Evolutionary conservation across 2,797 vertebrate genomes (phyloP).

Genomic region (Notamacropus eugenii): DNA sequence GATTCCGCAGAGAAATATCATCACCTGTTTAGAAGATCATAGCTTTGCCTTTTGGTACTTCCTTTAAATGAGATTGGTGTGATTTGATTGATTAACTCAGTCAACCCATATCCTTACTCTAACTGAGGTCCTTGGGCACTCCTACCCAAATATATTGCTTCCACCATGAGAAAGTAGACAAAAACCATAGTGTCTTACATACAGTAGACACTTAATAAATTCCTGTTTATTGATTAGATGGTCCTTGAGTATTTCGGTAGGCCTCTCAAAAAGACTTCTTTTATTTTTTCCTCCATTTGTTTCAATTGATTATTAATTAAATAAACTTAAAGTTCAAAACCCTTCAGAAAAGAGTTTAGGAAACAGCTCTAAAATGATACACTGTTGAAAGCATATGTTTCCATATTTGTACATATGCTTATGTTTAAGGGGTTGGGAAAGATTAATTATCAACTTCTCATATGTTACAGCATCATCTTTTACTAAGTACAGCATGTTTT

Average conservation of each 20-base stretch:
- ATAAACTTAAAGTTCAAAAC: background rate
- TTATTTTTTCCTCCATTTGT: background rate
- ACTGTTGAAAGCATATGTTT: background rate
- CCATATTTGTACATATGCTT: background rate
- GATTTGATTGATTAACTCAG: background rate
- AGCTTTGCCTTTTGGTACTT: background rate
- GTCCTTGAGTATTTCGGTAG: background rate
- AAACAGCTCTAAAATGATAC: background rate
- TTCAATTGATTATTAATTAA: constrained; percentile 40
- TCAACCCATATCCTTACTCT: background rate
- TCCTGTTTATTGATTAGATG: background rate
- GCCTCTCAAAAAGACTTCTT: background rate
- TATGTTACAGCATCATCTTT: constrained; percentile 68
- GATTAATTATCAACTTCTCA: constrained; percentile 77
- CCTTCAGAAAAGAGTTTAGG: constrained; percentile 23
- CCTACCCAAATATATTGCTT: background rate
- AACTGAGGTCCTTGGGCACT: background rate
- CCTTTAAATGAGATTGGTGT: background rate
- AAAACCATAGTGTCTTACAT: background rate
- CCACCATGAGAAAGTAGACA: background rate
- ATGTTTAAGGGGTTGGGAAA: background rate
- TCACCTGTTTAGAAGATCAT: background rate
- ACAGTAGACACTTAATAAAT: background rate
- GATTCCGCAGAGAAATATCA: background rate
- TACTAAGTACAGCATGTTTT: constrained; percentile 67